phyloP scores from a whole-genome alignment of 2,888 invertebrate genomes.

The Drepana falcataria region DNA sequence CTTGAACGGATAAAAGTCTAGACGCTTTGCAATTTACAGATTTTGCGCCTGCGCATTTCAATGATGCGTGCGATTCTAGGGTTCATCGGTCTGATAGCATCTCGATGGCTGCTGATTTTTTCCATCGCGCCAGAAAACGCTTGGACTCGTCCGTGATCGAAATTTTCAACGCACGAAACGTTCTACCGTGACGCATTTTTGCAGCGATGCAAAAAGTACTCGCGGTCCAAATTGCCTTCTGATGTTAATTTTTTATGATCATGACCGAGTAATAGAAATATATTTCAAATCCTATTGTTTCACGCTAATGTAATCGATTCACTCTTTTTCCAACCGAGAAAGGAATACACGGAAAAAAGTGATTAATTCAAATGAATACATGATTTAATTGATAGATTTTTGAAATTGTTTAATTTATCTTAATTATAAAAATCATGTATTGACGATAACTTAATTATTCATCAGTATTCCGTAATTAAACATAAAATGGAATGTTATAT shows the following conservation, averaged over 20 bases:
- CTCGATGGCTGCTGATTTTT: slow-evolving; percentile 41
- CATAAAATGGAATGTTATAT: slow-evolving; percentile 48
- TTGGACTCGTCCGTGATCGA: slow-evolving; percentile 51
- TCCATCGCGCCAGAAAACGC: slow-evolving; percentile 40
- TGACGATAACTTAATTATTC: slow-evolving; percentile 18
- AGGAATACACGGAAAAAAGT: slow-evolving; percentile 19
- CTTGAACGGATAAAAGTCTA: slow-evolving; percentile 66
- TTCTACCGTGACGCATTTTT: slow-evolving; percentile 56
- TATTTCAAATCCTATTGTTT: slow-evolving; percentile 41
- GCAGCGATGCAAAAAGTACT: slow-evolving; percentile 60
- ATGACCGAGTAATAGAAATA: slow-evolving; percentile 33
- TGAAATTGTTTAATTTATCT: no score
- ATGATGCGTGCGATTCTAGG: slow-evolving; percentile 60
- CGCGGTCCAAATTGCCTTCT: slow-evolving; percentile 42
- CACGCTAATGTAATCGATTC: slow-evolving; percentile 47
- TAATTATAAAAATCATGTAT: no score
- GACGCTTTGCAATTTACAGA: slow-evolving; percentile 67
- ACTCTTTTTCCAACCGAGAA: slow-evolving; percentile 23
- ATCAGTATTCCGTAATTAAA: slow-evolving; percentile 20
- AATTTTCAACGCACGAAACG: slow-evolving; percentile 67
- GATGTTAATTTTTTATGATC: slow-evolving; percentile 41
- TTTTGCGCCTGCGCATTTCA: slow-evolving; percentile 69
- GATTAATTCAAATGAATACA: slow-evolving; percentile 14
- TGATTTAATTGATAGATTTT: slow-evolving; percentile 1
- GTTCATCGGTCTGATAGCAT: slow-evolving; percentile 65